A percentile compares a stretch with the other conserved stretches of the same genome.
phyloP scores from a whole-genome alignment of 2,888 invertebrate genomes.

The Amblyjoppa proteus region DNA sequence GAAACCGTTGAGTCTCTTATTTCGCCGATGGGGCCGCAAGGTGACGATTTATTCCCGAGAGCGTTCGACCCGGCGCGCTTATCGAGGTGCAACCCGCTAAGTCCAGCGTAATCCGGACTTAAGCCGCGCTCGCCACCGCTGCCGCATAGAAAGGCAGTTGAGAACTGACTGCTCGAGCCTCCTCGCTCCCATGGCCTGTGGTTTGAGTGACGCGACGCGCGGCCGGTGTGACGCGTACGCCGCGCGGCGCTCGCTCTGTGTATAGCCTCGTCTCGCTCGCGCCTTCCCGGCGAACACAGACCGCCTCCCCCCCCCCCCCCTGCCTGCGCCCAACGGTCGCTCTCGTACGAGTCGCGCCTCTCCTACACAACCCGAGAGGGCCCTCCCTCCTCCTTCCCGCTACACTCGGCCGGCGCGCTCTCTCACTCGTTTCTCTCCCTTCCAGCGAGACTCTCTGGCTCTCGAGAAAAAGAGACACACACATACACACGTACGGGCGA shows the following conservation, averaged over 20 bases:
- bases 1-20: not conserved
- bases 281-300: slow-evolving; percentile 36
- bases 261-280: slow-evolving; percentile 51
- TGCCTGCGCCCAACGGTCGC: slow-evolving; percentile 5
- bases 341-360: slow-evolving; percentile 35
- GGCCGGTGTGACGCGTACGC: slow-evolving; percentile 82
- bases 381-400: slow-evolving; percentile 54
- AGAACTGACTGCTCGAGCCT: slow-evolving; percentile 81
- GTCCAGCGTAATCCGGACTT: slow-evolving; percentile 80
- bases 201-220: slow-evolving; percentile 83
- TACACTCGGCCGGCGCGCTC: slow-evolving; percentile 51
- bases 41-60: not conserved
- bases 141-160: slow-evolving; percentile 84
- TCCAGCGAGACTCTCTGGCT: slow-evolving; percentile 20
- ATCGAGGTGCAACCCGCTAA: slow-evolving; percentile 76
- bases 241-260: slow-evolving; percentile 43
- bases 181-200: slow-evolving; percentile 70
- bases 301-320: slow-evolving; percentile 30
- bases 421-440: slow-evolving; percentile 55
- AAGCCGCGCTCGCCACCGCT: slow-evolving; percentile 80
- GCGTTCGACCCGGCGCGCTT: not conserved
- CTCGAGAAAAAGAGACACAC: not conserved
- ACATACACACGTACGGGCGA: not conserved
- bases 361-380: slow-evolving; percentile 51
- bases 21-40: not conserved